Evolutionary conservation across 2,797 vertebrate species (phyloP).

Genomic region (Malurus splendens): DNA sequence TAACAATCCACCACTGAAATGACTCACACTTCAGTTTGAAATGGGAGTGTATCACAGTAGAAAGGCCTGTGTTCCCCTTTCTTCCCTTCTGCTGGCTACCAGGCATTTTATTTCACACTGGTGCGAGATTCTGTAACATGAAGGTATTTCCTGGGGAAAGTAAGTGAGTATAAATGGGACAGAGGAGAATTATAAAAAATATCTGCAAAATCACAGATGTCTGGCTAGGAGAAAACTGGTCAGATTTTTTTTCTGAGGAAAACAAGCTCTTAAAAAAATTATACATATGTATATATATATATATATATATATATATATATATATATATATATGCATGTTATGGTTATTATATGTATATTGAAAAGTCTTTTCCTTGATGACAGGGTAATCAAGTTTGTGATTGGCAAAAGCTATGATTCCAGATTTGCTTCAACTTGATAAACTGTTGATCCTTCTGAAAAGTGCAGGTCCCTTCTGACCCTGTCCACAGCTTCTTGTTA

Average conservation of each 20-base stretch:
- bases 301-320: too few relatives aligned
- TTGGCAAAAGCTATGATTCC: neutral
- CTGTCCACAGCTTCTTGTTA: neutral
- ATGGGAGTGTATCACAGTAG: neutral
- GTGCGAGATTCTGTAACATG: constrained; percentile 11
- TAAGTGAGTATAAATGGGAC: neutral
- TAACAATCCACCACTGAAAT: neutral
- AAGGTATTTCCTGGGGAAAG: constrained; percentile 34
- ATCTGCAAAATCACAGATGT: neutral
- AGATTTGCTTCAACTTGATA: neutral
- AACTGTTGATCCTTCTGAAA: neutral
- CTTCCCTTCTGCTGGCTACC: neutral
- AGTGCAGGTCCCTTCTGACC: neutral
- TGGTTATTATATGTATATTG: neutral
- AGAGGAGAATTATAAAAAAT: constrained; percentile 4
- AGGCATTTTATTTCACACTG: constrained; percentile 18
- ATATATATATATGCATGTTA: too few relatives aligned
- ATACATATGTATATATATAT: too few relatives aligned
- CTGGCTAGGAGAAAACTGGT: neutral
- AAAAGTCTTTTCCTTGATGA: neutral
- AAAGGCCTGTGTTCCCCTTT: neutral
- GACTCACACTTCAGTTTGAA: neutral
- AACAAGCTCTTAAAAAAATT: neutral
- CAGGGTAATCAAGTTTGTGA: neutral
- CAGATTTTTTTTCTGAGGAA: neutral